Evolutionary conservation across 2,113 vertebrate genomes (phyloP), one percentile per base, ranked within the genome.

Genomic region (Anguilla rostrata): DNA sequence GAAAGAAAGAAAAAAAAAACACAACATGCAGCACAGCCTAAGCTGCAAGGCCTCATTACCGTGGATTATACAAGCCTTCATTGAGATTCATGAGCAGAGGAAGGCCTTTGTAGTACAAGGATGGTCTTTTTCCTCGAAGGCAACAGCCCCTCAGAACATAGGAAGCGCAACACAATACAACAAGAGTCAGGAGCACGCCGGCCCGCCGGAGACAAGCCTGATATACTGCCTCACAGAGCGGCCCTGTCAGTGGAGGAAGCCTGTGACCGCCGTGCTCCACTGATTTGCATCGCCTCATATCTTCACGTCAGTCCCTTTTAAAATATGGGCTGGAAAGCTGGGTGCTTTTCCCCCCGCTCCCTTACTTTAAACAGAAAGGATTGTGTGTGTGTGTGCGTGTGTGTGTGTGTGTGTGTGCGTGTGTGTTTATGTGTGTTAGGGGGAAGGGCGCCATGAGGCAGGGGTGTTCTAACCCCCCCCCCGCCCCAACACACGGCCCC

Each of bases 91-190:
- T 41, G 34, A 71, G 60, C 83, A 71, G 15, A 49, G 79, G 49
- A 56, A 41, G 79, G 39, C 63, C 60, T 71, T 71, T 71, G 49
- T 84, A 71, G 60, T 71, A 71, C 83, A 84, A 86, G 85, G 34
- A 43, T 53, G 80, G 80, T 43, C 57, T 86, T 82, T 66, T 78
- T 86, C 85, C 85, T 82, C 29, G 20, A 63, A 82, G 85, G 85
- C 53, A 49, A 82, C 80, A 71, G 39, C 56, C 83, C 60, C 83
- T 83, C 40, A 39, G 60, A 83, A 86, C 40, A 20, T 75, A 39
- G 60, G 60, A 75, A 82, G 66, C 29, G 29, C 29, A 75, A 39
- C 81, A 66, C 56, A 71, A 41, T 39, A 83, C 56, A 66, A 15
- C 34, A 82, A 46, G 40, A 81, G 53, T 9, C 20, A 26, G 78